These are phyloP conservation scores for Brachyptera risi DNA, from an alignment of 2,888 invertebrate species.

Conservation along the genomic window DNA sequence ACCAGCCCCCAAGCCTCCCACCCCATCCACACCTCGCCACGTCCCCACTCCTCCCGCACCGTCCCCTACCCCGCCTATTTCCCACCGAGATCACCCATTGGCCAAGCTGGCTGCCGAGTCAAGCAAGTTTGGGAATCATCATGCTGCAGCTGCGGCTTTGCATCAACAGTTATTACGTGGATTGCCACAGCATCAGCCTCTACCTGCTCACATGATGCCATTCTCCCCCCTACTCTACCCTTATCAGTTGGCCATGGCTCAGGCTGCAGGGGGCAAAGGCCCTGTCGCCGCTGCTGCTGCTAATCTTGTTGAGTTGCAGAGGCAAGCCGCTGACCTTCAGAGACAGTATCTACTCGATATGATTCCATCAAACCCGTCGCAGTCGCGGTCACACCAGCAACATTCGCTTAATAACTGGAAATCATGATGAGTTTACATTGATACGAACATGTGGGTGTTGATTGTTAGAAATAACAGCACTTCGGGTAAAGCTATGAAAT, in stretches of 20 bases:
- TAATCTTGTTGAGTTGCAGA: constrained; percentile 66
- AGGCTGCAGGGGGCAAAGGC: constrained; percentile 37
- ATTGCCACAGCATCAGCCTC: constrained; percentile 56
- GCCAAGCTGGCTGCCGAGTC: constrained; percentile 38
- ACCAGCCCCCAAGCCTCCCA: neutral
- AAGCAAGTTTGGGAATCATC: constrained; percentile 39
- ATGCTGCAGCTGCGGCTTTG: constrained; percentile 58
- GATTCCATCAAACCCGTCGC: constrained; percentile 59
- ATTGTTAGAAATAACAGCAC: no score
- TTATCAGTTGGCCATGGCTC: constrained; percentile 70
- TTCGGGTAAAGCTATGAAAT: no score
- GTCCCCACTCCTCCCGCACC: constrained; percentile 5
- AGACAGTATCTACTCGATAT: constrained; percentile 94
- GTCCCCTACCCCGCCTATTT: neutral
- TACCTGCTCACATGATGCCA: constrained; percentile 83
- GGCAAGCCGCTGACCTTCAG: constrained; percentile 80
- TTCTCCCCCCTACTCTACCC: constrained; percentile 84
- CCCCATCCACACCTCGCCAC: constrained; percentile 8
- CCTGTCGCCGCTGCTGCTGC: constrained; percentile 30
- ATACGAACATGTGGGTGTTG: no score
- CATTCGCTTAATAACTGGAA: constrained; percentile 53
- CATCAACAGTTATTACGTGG: constrained; percentile 82
- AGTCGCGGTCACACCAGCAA: constrained; percentile 29
- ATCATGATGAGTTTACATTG: constrained; percentile 67
- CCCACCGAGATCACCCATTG: constrained; percentile 35